Evolutionary conservation across 2,113 vertebrate genomes (phyloP), one percentile per base, ranked within the genome.

Genomic region (Corythoichthys intestinalis): DNA sequence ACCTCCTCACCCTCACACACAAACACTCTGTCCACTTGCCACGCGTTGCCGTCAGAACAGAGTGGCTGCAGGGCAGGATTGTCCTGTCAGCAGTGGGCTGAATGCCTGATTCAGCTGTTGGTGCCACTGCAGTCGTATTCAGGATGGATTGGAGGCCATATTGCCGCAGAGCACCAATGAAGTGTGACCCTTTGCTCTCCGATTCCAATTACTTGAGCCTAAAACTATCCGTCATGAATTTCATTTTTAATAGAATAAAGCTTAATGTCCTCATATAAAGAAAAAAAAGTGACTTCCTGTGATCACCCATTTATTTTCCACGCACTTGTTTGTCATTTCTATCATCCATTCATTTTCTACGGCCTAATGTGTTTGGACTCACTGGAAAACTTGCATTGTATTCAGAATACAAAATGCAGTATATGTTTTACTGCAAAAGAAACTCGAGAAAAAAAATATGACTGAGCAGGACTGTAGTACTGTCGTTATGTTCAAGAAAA

Each of bases 101-200:
- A 77, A 79, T 70, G 75, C 77, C 78, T 85, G 81, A 83, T 71
- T 86, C 84, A 88, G 86, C 80, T 76, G 39, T 59, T 72, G 73
- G 73, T 76, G 80, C 76, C 73, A 66, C 78, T 77, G 82, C 67
- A 65, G 69, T 66, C 48, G 58, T 39, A 57, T 79, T 59, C 73
- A 70, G 75, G 67, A 73, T 70, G 67, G 69, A 86, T 79, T 76
- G 62, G 64, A 56, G 75, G 61, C 61, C 62, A 57, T 10, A 28
- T 59, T 10, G 4, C 38, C 46, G 72, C 79, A 47, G 56, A 48
- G 38, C 46, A 17, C 48, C 54, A 64, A 70, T 66, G 28, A 71
- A 46, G 47, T 20, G 20, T 60, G 38, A 65, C 67, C 57, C 12
- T 70, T 61, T 53, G 11, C 66, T 60, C 14, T 28, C 68, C 58